Evolutionary conservation across 2,797 vertebrate genomes (phyloP).

Genomic region (Phalanger gymnotis): DNA sequence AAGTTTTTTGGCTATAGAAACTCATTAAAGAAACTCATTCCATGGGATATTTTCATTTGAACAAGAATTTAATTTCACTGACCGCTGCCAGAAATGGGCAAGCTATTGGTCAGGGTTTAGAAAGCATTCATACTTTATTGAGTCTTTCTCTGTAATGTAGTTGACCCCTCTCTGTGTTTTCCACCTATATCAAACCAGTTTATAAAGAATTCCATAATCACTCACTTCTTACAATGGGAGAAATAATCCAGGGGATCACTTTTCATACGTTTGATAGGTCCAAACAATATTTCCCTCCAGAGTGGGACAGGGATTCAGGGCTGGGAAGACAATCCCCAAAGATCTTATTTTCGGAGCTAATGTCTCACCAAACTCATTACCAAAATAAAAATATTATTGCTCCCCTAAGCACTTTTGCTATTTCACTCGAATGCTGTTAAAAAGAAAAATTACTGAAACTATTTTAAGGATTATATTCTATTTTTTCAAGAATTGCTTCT

Average conservation of each 20-base stretch:
- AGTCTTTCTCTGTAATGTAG: neutral
- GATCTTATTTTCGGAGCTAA: constrained; percentile 46
- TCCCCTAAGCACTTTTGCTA: constrained; percentile 16
- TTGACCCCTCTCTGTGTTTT: neutral
- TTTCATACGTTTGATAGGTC: constrained; percentile 54
- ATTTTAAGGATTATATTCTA: constrained; percentile 70
- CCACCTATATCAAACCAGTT: neutral
- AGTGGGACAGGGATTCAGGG: neutral
- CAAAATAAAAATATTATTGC: constrained; percentile 49
- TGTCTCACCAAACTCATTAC: constrained; percentile 46
- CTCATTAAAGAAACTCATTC: neutral
- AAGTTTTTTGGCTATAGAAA: neutral
- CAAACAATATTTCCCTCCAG: constrained; percentile 26
- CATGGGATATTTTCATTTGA: neutral
- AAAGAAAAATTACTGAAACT: constrained; percentile 49
- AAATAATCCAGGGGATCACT: constrained; percentile 12
- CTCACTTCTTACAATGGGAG: constrained; percentile 23
- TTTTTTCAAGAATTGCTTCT: constrained; percentile 59
- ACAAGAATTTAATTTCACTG: neutral
- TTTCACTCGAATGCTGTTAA: constrained; percentile 37
- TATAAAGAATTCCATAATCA: neutral
- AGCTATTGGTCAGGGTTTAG: neutral
- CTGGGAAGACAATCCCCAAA: constrained; percentile 18
- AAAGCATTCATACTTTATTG: neutral
- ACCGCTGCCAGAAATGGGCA: neutral